phyloP scores from a whole-genome alignment of 1,140 invertebrate species.

The Littorina saxatilis region DNA sequence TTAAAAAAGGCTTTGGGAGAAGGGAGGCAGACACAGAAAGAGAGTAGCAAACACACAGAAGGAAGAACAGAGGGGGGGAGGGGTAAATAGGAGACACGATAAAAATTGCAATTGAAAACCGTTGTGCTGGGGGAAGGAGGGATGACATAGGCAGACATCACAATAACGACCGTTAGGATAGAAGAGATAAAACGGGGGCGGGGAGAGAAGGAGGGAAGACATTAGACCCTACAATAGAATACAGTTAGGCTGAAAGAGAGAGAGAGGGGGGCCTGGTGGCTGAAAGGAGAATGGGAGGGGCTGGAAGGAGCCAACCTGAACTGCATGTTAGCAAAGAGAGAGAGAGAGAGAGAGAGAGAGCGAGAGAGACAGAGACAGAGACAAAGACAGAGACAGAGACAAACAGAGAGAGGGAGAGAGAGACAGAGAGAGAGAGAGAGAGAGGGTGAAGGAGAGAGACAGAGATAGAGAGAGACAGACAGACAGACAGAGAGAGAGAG shows the following conservation, averaged over 20 bases:
- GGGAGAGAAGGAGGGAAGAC: background rate
- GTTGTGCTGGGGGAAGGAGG: background rate
- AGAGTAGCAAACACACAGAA: background rate
- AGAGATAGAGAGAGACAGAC: background rate
- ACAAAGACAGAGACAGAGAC: background rate
- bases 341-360: conserved; percentile 3
- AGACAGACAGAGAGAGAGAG: background rate
- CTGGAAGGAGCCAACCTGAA: background rate
- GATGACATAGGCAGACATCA: background rate
- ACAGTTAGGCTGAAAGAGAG: background rate
- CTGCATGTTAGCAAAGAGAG: conserved; percentile 2
- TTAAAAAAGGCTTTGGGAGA: too few species aligned
- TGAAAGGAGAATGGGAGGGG: background rate
- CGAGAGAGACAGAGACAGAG: background rate
- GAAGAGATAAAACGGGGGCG: background rate
- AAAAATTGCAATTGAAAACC: background rate
- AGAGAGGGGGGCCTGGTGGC: background rate
- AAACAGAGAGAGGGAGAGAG: too few species aligned
- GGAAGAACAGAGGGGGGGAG: background rate
- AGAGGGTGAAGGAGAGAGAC: conserved; percentile 15
- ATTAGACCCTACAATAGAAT: background rate
- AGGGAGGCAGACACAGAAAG: background rate
- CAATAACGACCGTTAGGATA: background rate
- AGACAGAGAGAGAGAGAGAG: background rate
- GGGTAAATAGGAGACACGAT: background rate